Evolutionary conservation across 2,888 invertebrate species (phyloP).

Genomic region (Galeruca laticollis): DNA sequence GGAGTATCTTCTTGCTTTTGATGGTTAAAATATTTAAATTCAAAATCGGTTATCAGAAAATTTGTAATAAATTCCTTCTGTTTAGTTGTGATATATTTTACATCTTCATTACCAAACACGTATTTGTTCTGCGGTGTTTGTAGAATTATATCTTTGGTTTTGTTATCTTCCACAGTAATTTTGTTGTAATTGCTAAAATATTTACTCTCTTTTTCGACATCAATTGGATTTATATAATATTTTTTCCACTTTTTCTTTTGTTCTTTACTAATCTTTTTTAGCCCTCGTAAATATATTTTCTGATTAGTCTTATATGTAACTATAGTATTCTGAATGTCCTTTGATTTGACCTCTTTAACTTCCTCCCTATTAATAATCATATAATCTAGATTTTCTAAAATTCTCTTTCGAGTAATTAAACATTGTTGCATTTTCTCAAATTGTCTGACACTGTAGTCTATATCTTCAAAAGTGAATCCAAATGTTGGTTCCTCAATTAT

Average conservation of each 20-base stretch:
- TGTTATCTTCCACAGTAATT: neutral
- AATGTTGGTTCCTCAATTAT: neutral
- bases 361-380: neutral
- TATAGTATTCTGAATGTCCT: neutral
- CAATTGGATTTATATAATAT: neutral
- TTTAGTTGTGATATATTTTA: neutral
- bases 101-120: neutral
- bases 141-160: neutral
- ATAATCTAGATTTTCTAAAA: neutral
- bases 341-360: neutral
- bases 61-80: slow-evolving; percentile 6
- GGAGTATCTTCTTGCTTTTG: neutral
- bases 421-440: neutral
- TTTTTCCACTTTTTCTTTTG: neutral
- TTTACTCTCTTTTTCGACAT: slow-evolving; percentile 1
- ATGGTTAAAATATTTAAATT: slow-evolving; percentile 11
- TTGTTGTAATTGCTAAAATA: neutral
- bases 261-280: neutral
- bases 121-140: neutral
- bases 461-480: neutral
- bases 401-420: neutral
- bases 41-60: slow-evolving; percentile 15
- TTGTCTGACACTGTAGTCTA: neutral
- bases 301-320: neutral
- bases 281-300: neutral